Conservation (phyloP, 2,888 invertebrate genomes). For the Achlya flavicornis region DNA sequence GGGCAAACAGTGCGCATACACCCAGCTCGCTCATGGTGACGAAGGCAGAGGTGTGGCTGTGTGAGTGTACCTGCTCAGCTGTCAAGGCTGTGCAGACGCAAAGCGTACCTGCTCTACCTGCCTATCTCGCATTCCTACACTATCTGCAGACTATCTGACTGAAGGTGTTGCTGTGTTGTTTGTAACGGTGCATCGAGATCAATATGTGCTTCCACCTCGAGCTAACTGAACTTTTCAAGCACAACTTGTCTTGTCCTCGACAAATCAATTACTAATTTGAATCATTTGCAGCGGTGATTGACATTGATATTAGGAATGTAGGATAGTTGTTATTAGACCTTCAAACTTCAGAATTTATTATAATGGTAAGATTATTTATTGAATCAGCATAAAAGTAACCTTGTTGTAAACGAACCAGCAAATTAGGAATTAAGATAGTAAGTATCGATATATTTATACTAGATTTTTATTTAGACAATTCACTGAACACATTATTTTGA, state of each 20-base stretch:
- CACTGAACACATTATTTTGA: too few species aligned
- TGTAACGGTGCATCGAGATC: conserved; percentile 17
- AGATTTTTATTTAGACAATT: neutral
- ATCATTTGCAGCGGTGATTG: conserved; percentile 55
- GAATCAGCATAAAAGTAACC: conserved; percentile 25
- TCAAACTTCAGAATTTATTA: conserved; percentile 35
- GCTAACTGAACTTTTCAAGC: conserved; percentile 52
- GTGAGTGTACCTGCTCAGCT: conserved; percentile 45
- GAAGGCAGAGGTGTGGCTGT: conserved; percentile 34
- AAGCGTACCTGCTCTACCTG: conserved; percentile 70
- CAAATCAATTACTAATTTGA: conserved; percentile 50
- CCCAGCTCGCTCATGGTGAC: conserved; percentile 20
- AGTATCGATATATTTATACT: neutral
- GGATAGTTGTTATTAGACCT: conserved; percentile 56
- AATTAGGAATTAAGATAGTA: neutral
- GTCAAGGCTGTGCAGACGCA: conserved; percentile 51
- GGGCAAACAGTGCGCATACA: conserved; percentile 71
- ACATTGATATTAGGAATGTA: conserved; percentile 69
- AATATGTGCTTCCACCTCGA: conserved; percentile 64
- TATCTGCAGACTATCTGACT: conserved; percentile 70
- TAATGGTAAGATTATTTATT: conserved; percentile 16
- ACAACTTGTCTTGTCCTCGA: conserved; percentile 60
- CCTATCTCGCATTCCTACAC: conserved; percentile 73
- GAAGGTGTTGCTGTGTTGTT: conserved; percentile 35
- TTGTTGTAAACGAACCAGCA: conserved; percentile 13